Conservation (phyloP, 2,113 vertebrate genomes). For the Leucopternis melanops region DNA sequence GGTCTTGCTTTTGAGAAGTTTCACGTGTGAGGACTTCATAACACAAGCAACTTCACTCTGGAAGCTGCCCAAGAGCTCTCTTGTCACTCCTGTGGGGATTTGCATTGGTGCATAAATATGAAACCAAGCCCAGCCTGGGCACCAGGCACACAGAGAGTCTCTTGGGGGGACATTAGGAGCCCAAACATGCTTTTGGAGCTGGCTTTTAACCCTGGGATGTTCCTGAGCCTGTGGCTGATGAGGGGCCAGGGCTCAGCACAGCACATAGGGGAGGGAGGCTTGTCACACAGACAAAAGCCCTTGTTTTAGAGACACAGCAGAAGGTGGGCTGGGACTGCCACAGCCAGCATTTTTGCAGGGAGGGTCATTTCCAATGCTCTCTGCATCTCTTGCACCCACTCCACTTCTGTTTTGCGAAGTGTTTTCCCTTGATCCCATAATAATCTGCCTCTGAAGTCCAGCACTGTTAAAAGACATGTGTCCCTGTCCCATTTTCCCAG, state of each 20-base stretch:
- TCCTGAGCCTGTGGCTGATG: neutral
- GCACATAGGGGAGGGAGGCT: too few relatives aligned
- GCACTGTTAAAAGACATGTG: neutral
- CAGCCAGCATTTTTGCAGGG: neutral
- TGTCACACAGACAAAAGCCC: neutral
- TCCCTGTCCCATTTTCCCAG: neutral
- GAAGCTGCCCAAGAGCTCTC: neutral
- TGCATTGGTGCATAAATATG: neutral
- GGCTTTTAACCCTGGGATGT: neutral
- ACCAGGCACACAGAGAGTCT: neutral
- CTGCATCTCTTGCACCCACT: neutral
- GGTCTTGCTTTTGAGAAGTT: neutral
- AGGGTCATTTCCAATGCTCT: neutral
- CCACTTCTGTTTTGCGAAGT: neutral
- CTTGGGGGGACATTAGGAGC: neutral
- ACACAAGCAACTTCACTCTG: fast-evolving
- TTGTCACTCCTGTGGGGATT: neutral
- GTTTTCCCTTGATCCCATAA: neutral
- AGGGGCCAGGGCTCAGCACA: neutral
- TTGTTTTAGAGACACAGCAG: neutral
- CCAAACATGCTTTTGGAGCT: neutral
- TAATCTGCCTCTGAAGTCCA: neutral
- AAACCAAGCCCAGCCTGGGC: neutral
- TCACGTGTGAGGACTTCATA: neutral
- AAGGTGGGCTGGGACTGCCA: neutral